Percentiles rank a stretch among this genome's conserved stretches.
phyloP scores from a whole-genome alignment of 2,888 invertebrate genomes.

The Drosophila multiciliata region DNA sequence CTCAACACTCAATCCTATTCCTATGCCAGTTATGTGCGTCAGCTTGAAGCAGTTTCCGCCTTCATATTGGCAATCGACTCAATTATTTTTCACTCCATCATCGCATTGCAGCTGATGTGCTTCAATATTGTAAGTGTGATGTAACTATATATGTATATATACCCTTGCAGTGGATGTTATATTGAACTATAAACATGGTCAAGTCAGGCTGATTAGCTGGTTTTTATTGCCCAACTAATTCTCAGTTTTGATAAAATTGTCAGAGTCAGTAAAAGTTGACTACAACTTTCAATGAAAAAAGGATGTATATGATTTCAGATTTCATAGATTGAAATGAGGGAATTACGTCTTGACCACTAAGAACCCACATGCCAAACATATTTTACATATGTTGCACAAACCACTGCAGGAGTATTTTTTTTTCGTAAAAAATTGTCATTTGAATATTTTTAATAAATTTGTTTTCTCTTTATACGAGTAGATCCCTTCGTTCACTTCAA shows the following conservation, averaged over 20 bases:
- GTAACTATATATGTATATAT: no score
- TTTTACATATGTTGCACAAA: not conserved
- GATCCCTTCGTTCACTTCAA: slow-evolving; percentile 36
- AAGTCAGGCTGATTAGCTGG: not conserved
- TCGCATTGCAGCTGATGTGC: slow-evolving; percentile 80
- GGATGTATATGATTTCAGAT: not conserved
- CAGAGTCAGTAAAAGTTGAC: not conserved
- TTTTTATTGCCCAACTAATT: not conserved
- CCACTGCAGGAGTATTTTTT: not conserved
- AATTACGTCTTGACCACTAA: no score
- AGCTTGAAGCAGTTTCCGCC: slow-evolving; percentile 71
- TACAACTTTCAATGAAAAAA: not conserved
- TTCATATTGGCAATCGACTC: slow-evolving; percentile 78
- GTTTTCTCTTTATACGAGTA: not conserved
- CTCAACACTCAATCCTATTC: not conserved
- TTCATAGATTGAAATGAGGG: not conserved
- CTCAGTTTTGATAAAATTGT: not conserved
- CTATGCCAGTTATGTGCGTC: slow-evolving; percentile 71
- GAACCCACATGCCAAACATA: not conserved
- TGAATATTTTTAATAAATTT: not conserved
- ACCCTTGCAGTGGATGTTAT: not conserved
- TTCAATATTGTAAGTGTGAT: slow-evolving; percentile 80
- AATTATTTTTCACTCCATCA: slow-evolving; percentile 74
- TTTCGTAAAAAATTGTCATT: no score
- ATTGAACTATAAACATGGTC: no score